Percentiles rank a stretch among this genome's conserved stretches.
These are phyloP conservation scores for Champsocephalus esox DNA, from an alignment of 2,797 vertebrate species.

Conservation along the genomic window DNA sequence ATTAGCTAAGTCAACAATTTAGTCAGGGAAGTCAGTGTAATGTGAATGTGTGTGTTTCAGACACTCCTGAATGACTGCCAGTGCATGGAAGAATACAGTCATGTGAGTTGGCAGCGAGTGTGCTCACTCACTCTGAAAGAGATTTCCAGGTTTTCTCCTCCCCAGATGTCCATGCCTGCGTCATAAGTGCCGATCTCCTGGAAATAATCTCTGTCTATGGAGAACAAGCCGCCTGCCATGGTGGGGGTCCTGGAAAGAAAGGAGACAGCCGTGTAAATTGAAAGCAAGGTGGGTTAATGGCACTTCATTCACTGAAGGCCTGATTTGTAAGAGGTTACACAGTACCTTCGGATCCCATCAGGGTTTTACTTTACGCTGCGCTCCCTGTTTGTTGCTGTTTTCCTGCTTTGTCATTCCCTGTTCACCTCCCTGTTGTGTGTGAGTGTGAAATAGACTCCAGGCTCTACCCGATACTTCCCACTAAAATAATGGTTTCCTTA, in stretches of 20 bases:
- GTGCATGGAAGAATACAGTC: slow-evolving; percentile 50
- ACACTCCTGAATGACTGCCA: slow-evolving; percentile 39
- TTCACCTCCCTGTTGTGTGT: slow-evolving; percentile 37
- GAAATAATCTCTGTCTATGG: slow-evolving; percentile 99
- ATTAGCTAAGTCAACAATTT: slow-evolving; percentile 49
- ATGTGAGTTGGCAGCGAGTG: slow-evolving; percentile 41
- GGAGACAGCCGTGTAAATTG: slow-evolving; percentile 23
- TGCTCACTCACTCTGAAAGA: slow-evolving; percentile 94
- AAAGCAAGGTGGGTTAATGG: slow-evolving; percentile 19
- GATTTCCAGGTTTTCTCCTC: slow-evolving; percentile 99
- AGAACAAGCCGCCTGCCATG: slow-evolving; percentile 99
- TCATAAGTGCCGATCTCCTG: slow-evolving; percentile 99
- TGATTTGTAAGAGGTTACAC: slow-evolving; percentile 57
- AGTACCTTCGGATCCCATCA: slow-evolving; percentile 53
- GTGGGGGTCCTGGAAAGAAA: slow-evolving; percentile 91
- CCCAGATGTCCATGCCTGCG: slow-evolving; percentile 99
- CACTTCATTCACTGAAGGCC: slow-evolving; percentile 41
- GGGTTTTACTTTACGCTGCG: slow-evolving; percentile 51
- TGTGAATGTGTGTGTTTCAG: slow-evolving; percentile 24
- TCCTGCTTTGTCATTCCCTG: slow-evolving; percentile 51
- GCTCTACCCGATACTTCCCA: slow-evolving; percentile 9
- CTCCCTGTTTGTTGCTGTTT: slow-evolving; percentile 29
- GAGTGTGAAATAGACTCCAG: slow-evolving; percentile 30
- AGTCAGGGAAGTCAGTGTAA: slow-evolving; percentile 38
- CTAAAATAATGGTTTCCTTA: slow-evolving; percentile 38